These are phyloP conservation scores for Aythya baeri DNA, from an alignment of 2,113 vertebrate genomes.

Conservation along the genomic window DNA sequence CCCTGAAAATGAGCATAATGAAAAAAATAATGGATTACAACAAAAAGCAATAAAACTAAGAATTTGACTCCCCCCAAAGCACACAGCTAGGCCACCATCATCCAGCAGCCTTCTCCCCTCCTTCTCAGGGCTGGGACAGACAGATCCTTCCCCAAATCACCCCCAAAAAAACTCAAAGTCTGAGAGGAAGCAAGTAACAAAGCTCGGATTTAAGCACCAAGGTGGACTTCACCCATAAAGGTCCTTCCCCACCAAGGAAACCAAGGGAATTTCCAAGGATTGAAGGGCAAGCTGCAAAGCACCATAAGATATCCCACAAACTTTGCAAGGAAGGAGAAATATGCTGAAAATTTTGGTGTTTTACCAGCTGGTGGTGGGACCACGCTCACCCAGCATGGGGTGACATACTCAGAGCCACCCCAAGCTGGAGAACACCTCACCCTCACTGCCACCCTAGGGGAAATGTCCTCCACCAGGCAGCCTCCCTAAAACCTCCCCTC, in stretches of 20 bases:
- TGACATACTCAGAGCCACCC: background rate
- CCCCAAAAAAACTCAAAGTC: background rate
- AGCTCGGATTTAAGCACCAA: accelerated
- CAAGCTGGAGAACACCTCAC: accelerated
- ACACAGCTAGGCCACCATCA: background rate
- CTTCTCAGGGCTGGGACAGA: background rate
- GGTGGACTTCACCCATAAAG: accelerated
- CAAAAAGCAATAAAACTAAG: background rate
- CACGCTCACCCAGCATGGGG: accelerated
- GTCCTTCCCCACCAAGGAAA: accelerated
- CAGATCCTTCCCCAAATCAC: background rate
- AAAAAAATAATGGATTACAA: background rate
- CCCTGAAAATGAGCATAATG: background rate
- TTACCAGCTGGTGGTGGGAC: background rate
- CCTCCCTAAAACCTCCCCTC: background rate
- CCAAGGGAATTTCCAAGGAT: background rate
- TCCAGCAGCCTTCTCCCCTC: background rate
- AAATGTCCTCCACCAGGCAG: accelerated
- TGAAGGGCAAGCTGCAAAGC: background rate
- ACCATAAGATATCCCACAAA: accelerated
- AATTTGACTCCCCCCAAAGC: background rate
- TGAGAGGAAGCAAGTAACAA: accelerated
- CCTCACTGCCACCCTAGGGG: accelerated
- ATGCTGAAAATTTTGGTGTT: accelerated
- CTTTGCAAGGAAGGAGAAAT: background rate